These are phyloP conservation scores for Eilema griseolum DNA, from an alignment of 2,888 invertebrate species.

Conservation along the genomic window DNA sequence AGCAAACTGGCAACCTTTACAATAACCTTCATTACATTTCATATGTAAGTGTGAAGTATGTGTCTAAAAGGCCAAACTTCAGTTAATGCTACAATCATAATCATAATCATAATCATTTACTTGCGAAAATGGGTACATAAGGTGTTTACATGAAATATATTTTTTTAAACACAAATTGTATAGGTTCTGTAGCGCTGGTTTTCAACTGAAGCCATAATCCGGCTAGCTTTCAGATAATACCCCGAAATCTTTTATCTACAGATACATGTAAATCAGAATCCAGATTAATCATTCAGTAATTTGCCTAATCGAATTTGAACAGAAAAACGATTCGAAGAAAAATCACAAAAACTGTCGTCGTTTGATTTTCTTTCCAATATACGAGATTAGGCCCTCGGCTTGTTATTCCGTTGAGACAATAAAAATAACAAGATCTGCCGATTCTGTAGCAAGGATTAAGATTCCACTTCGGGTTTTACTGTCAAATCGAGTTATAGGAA, in stretches of 20 bases:
- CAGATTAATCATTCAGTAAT: constrained; percentile 20
- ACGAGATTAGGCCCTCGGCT: constrained; percentile 39
- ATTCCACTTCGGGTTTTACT: constrained; percentile 36
- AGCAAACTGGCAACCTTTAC: too few species aligned
- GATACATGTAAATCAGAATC: constrained; percentile 8
- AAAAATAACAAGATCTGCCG: constrained; percentile 53
- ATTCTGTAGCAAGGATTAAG: constrained; percentile 60
- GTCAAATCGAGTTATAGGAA: background rate
- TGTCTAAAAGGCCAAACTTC: too few species aligned
- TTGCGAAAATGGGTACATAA: too few species aligned
- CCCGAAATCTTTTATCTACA: background rate
- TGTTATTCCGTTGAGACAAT: constrained; percentile 44
- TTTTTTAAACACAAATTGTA: too few species aligned
- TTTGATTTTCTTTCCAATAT: constrained; percentile 31
- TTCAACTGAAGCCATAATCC: too few species aligned
- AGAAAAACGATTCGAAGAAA: constrained; percentile 37
- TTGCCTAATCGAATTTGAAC: constrained; percentile 28
- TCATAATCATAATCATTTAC: too few species aligned
- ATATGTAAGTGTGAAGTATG: too few species aligned
- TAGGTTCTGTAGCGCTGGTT: too few species aligned
- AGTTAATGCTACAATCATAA: too few species aligned
- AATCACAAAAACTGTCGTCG: constrained; percentile 21
- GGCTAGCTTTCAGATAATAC: background rate
- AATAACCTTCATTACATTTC: too few species aligned
- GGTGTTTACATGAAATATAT: too few species aligned